Evolutionary conservation across 2,113 vertebrate genomes (phyloP).

Genomic region (Pandion haliaetus): DNA sequence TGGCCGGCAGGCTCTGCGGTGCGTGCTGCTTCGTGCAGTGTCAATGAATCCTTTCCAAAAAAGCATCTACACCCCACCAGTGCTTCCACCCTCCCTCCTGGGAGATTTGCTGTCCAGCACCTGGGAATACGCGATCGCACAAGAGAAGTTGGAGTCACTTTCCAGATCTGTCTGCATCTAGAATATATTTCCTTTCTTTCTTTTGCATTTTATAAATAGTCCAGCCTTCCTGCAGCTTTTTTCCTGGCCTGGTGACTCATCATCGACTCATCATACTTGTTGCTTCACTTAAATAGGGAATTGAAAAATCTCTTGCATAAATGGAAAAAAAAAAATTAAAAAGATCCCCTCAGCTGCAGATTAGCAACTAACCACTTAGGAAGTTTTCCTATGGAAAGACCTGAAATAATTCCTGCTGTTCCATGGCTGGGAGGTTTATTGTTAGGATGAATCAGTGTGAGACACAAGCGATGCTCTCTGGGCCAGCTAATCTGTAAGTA

Average conservation of each 20-base stretch:
- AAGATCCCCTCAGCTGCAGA: not conserved
- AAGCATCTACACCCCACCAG: fast-evolving
- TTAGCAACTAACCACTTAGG: not conserved
- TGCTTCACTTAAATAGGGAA: not conserved
- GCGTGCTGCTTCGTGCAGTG: fast-evolving
- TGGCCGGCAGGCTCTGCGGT: not conserved
- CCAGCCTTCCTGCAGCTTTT: slow-evolving; percentile 22
- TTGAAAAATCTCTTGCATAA: not conserved
- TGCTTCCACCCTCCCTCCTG: not conserved
- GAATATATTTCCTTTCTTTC: slow-evolving; percentile 54
- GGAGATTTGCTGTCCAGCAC: not conserved
- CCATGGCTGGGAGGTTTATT: not conserved
- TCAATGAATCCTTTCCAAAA: not conserved
- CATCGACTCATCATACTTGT: not conserved
- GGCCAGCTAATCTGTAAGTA: not conserved
- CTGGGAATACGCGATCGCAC: not conserved
- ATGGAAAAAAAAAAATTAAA: not conserved
- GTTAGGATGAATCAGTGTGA: fast-evolving
- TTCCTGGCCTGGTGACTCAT: slow-evolving; percentile 50
- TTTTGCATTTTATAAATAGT: slow-evolving; percentile 53
- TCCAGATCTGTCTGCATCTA: not conserved
- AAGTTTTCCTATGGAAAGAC: not conserved
- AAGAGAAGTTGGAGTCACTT: not conserved
- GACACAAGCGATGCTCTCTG: not conserved
- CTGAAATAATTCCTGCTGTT: not conserved